Evolutionary conservation across 2,113 vertebrate species (phyloP), one percentile per base, ranked within the genome.

Genomic region (Zingel zingel): DNA sequence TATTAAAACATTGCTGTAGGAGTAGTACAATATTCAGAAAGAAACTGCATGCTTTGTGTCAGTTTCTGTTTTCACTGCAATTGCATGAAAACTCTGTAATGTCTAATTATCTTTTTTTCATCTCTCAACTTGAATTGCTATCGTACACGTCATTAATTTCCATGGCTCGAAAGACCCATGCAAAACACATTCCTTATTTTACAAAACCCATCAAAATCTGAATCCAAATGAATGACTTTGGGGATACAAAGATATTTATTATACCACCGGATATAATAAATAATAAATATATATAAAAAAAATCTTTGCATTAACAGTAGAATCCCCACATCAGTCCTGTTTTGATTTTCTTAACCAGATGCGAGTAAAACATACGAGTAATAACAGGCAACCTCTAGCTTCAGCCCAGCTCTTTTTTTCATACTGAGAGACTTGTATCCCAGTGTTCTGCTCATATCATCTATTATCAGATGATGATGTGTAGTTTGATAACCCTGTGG

Each of bases 341-440:
- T 57, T 66, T 43, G 64, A 76, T 79, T 56, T 59, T 81, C 47
- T 16, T 36, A 68, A 54, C 61, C 23, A 25, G 54, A 74, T 69
- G 27, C 71, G 65, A 61, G 66, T 30, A 54, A 69, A 54, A 19
- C 12, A 58, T 39, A 18, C 19, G 63, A 73, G 62, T 43, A 3
- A 83, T 48, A 58, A 58, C 48, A 43, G 9, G 10, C 23, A 53
- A 33, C 57, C 15, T 56, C 6, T 2, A 58, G 45, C 12, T 48
- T 53, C 67, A 61, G 16, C 15, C 45, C n/a, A 23, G 15, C 53
- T 58, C 5, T 21, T 58, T 73, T 57, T 48, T 10, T 13, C 25
- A 25, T 13, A 33, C 15, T 70, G 9, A 25, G 18, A 23, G 13
- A 57, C 23, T 70, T 64, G 2, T 84, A 71, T 73, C 25, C 8